phyloP scores from a whole-genome alignment of 1,140 invertebrate species.

The Ostrea edulis region DNA sequence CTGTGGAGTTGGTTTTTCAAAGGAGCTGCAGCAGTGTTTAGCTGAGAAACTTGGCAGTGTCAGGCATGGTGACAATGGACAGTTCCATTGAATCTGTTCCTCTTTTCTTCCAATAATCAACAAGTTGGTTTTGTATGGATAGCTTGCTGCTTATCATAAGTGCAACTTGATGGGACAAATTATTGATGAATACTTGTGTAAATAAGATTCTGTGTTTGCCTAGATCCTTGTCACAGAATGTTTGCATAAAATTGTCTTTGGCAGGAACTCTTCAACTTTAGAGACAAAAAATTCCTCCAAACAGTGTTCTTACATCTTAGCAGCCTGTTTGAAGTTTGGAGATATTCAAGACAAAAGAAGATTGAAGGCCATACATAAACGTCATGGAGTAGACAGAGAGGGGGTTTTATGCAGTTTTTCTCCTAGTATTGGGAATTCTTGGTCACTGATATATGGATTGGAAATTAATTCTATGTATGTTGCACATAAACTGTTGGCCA shows the following conservation, averaged over 20 bases:
- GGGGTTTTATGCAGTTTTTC: background rate
- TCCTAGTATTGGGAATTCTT: constrained; percentile 2
- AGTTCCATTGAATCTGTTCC: background rate
- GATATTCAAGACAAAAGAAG: constrained; percentile 16
- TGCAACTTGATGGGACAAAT: constrained; percentile 22
- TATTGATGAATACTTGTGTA: constrained; percentile 32
- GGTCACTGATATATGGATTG: constrained; percentile 34
- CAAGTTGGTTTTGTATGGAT: constrained; percentile 21
- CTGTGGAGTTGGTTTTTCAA: background rate
- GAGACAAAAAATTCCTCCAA: background rate
- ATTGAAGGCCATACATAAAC: constrained; percentile 1
- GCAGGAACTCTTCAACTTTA: constrained; percentile 24
- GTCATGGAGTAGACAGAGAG: background rate
- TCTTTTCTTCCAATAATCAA: constrained; percentile 29
- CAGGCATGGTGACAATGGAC: background rate
- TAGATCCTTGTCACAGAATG: constrained; percentile 34
- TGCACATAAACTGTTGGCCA: constrained; percentile 34
- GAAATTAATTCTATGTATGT: constrained; percentile 38
- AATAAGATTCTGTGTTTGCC: constrained; percentile 34
- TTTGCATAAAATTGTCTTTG: constrained; percentile 27
- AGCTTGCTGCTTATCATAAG: constrained; percentile 16
- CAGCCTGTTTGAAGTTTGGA: background rate
- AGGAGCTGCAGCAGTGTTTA: background rate
- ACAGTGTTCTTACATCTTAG: background rate
- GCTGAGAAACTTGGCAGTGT: background rate